These are phyloP conservation scores for Epizoanthus rinbou DNA, from an alignment of 92 coral and sea anemone species.

Conservation along the genomic window DNA sequence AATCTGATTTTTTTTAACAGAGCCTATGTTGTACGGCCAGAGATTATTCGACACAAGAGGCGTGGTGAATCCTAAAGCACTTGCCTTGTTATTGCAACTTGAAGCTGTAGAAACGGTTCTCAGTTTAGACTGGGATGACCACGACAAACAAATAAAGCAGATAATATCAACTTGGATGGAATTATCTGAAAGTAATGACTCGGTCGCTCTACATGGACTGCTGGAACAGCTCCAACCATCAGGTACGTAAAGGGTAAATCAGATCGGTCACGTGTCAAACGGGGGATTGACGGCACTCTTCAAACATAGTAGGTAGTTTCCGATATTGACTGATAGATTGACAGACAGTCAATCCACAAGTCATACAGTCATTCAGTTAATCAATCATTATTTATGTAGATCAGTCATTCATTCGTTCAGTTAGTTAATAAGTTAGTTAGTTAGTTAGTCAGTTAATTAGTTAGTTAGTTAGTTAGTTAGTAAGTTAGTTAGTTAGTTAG, in stretches of 20 bases:
- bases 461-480: too few species aligned
- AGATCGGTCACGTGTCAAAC: neutral
- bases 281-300: too few species aligned
- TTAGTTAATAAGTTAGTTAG: too few species aligned
- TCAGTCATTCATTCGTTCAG: too few species aligned
- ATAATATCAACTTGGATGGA: neutral
- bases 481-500: too few species aligned
- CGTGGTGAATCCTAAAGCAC: constrained; percentile 2
- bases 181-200: neutral
- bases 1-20: too few species aligned
- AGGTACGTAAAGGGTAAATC: neutral
- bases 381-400: too few species aligned
- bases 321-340: too few species aligned
- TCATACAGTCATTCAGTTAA: too few species aligned
- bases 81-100: neutral
- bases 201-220: neutral
- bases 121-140: constrained; percentile 1
- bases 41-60: constrained; percentile 14
- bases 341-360: too few species aligned
- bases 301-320: too few species aligned
- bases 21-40: neutral
- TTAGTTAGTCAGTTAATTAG: too few species aligned
- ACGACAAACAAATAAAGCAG: neutral
- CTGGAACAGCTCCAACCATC: neutral
- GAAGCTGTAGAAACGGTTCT: neutral